A percentile compares a stretch with the other conserved stretches of the same genome.
Conservation (phyloP, 2,113 vertebrate genomes). For the Gallinago jamesoni region DNA sequence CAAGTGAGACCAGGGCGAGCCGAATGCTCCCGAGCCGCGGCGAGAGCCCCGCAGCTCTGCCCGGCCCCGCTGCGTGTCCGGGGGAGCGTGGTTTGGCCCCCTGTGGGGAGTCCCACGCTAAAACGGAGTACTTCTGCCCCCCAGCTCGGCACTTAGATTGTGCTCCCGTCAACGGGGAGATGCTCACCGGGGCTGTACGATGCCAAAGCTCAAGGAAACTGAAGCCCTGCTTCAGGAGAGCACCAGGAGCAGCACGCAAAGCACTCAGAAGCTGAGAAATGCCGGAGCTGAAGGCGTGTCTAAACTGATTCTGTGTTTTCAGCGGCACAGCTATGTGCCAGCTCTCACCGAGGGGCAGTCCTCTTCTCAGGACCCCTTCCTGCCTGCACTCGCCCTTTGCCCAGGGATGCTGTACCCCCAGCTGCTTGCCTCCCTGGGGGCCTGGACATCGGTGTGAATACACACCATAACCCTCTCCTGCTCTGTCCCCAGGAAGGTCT, state of each 20-base stretch:
- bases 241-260: accelerated
- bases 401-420: neutral
- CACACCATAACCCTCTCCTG: neutral
- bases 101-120: neutral
- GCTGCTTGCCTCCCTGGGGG: neutral
- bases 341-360: neutral
- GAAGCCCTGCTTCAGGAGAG: neutral
- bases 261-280: neutral
- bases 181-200: neutral
- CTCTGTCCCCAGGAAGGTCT: neutral
- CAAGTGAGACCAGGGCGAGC: accelerated
- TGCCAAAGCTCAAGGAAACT: accelerated
- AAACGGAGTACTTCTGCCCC: neutral
- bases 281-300: neutral
- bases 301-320: neutral
- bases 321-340: accelerated
- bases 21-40: neutral
- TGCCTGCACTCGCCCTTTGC: neutral
- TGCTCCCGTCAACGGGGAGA: neutral
- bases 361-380: neutral
- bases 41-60: neutral
- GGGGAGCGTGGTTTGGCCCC: neutral
- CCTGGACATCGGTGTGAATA: accelerated
- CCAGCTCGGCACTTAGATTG: accelerated
- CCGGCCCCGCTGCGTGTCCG: accelerated